phyloP scores from a whole-genome alignment of 1,140 invertebrate genomes.

The Drosophila mauritiana region DNA sequence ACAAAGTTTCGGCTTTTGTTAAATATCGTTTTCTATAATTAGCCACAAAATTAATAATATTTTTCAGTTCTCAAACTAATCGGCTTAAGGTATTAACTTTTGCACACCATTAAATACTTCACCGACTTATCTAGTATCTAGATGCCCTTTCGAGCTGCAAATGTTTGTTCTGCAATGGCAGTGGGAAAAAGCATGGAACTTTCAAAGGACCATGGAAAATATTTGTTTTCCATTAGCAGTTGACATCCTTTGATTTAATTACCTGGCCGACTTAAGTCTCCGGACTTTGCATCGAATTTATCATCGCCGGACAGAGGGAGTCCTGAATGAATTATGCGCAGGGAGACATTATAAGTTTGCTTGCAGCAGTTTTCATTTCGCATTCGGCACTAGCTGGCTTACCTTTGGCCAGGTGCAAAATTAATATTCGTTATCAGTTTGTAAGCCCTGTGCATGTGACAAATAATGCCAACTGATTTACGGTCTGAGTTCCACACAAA shows the following conservation, averaged over 20 bases:
- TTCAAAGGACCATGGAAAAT: conserved; percentile 31
- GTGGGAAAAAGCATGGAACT: conserved; percentile 4
- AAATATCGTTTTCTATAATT: not conserved
- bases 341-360: conserved; percentile 56
- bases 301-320: conserved; percentile 14
- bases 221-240: conserved; percentile 61
- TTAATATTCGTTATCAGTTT: conserved; percentile 71
- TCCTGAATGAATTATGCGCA: conserved; percentile 13
- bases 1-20: not conserved
- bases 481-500: conserved; percentile 41
- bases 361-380: conserved; percentile 52
- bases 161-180: not conserved
- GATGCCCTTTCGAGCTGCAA: not conserved
- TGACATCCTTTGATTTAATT: conserved; percentile 48
- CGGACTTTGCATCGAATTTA: conserved; percentile 33
- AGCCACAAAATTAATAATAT: too few relatives aligned
- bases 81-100: too few relatives aligned
- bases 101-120: not conserved
- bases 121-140: too few relatives aligned
- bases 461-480: conserved; percentile 79
- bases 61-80: too few relatives aligned
- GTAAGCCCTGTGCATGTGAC: conserved; percentile 60
- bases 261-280: conserved; percentile 29
- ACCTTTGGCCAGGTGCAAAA: conserved; percentile 71
- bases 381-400: conserved; percentile 41